Evolutionary conservation across 1,140 invertebrate species (phyloP), one percentile per base, ranked within the genome.

Genomic region (Drosophila nikananu): DNA sequence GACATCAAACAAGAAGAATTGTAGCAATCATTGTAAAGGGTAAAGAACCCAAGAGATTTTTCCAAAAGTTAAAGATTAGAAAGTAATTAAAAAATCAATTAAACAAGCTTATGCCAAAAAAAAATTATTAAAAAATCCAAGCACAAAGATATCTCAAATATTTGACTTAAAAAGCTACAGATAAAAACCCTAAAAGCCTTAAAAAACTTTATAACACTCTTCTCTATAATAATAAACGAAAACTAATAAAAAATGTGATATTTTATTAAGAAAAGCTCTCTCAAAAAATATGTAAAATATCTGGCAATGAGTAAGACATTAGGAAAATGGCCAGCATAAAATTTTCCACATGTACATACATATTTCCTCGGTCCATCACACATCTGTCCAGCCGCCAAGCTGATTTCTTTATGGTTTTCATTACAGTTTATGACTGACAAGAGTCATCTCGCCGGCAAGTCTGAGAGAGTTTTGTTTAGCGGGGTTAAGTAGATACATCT

Each of bases 401-500:
- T 70, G 42, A 41, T 52, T 21, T 51, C 25, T 66, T 66, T 37
- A 66, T 64, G 41, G 59, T n/a, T 48, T 64, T 66, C 59, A 65
- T 66, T 67, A 67, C 46, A 37, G 46, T 61, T 73, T 73, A 73
- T 73, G 70, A 42, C 67, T 51, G 63, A 67, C 39, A 55, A 54
- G 48, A 54, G 25, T 35, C 63, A 46, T 19, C 44, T 19, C 44
- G 25, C 61, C 30, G 30, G 17, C 42, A 13, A 30, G 42, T 73
- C 68, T 39, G 54, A 60, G 13, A n/a, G 70, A 51, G 42, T 72
- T 73, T 71, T 58, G 54, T 49, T 72, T 73, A 27, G 70, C 70
- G 55, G 54, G 68, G 54, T 61, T 73, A 61, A 73, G 70, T 73
- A 73, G 70, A 73, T 73, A 73, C 67, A 73, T 60, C 30, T 52